Evolutionary conservation across 2,888 invertebrate species (phyloP).

Genomic region (Athalia circularis): DNA sequence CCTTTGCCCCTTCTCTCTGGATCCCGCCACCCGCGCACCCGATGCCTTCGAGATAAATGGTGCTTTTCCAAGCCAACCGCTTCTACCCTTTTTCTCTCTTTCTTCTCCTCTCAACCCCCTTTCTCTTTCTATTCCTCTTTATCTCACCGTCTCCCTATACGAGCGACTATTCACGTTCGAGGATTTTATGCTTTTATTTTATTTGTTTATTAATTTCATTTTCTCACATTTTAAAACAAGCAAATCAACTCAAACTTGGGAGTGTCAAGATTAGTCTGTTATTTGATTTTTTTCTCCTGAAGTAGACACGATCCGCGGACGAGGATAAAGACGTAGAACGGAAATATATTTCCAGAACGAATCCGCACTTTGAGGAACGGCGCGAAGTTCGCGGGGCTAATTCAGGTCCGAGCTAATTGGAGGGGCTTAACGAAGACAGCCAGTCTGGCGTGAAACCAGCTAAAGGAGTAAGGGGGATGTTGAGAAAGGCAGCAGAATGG

Average conservation of each 20-base stretch:
- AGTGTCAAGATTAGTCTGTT: too few species aligned
- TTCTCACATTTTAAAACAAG: too few species aligned
- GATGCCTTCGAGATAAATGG: slow-evolving; percentile 40
- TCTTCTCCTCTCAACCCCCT: slow-evolving; percentile 25
- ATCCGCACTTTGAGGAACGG: background rate
- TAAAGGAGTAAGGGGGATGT: too few species aligned
- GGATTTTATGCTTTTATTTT: background rate
- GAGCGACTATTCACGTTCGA: too few species aligned
- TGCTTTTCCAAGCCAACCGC: slow-evolving; percentile 42
- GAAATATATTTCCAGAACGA: background rate
- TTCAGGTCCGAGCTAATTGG: slow-evolving; percentile 41
- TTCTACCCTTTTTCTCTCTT: slow-evolving; percentile 41
- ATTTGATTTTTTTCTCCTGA: background rate
- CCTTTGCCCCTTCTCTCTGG: slow-evolving; percentile 44
- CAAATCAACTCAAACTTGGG: too few species aligned
- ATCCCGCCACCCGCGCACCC: slow-evolving; percentile 30
- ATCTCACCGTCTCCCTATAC: too few species aligned
- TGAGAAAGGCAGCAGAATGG: too few species aligned
- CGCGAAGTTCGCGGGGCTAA: slow-evolving; percentile 19
- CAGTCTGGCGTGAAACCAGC: slow-evolving; percentile 30
- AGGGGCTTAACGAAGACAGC: slow-evolving; percentile 37
- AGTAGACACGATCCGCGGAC: background rate
- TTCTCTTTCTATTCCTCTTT: too few species aligned
- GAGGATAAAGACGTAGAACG: background rate
- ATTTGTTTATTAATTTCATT: background rate